A percentile compares a stretch with the other conserved stretches of the same genome.
These are phyloP conservation scores for Gallinago media DNA, from an alignment of 2,113 vertebrate species.

Conservation along the genomic window DNA sequence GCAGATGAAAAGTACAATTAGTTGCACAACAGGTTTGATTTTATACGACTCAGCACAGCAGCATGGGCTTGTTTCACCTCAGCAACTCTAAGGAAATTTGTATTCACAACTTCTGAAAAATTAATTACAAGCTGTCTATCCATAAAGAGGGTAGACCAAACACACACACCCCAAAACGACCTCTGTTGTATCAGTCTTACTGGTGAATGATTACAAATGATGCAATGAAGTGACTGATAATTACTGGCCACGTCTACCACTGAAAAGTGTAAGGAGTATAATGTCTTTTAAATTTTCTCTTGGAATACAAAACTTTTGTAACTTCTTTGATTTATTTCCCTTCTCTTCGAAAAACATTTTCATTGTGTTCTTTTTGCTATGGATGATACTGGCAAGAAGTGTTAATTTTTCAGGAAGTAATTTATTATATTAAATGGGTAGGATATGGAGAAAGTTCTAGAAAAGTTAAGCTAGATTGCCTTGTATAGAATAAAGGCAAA, in stretches of 20 bases:
- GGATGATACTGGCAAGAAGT: background rate
- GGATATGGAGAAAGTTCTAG: background rate
- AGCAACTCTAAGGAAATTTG: background rate
- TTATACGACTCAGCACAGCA: accelerated
- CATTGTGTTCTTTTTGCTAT: background rate
- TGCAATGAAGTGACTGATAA: background rate
- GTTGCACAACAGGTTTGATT: background rate
- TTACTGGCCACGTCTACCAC: background rate
- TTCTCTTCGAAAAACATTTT: background rate
- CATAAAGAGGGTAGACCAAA: background rate
- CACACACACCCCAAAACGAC: background rate
- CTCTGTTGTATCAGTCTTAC: background rate
- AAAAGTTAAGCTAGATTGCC: background rate
- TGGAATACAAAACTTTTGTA: background rate
- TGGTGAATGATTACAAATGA: background rate
- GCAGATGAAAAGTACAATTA: background rate
- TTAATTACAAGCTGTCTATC: background rate
- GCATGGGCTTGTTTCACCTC: background rate
- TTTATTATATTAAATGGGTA: background rate
- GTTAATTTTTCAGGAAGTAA: background rate
- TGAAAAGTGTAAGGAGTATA: background rate
- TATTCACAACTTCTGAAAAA: background rate
- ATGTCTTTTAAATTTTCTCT: background rate
- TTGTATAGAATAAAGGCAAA: background rate
- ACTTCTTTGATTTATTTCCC: background rate